A percentile compares a stretch with the other conserved stretches of the same genome.
These are phyloP conservation scores for Spondyliosoma cantharus DNA, from an alignment of 2,797 vertebrate species.

Conservation along the genomic window DNA sequence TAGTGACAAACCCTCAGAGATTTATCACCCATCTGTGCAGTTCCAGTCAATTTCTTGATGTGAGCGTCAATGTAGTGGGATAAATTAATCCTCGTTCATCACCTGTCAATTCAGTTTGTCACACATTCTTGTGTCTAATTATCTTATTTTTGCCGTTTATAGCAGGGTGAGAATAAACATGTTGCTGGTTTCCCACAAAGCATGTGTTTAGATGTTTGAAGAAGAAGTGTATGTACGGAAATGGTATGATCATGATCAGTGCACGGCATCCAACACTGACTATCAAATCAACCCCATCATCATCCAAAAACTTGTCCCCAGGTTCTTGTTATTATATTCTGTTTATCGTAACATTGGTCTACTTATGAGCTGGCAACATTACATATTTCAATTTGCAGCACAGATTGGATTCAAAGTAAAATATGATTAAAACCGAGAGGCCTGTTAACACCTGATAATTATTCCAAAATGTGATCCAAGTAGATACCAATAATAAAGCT, in stretches of 20 bases:
- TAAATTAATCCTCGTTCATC: too few relatives aligned
- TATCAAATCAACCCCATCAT: constrained; percentile 9
- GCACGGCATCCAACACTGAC: background rate
- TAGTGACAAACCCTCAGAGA: too few relatives aligned
- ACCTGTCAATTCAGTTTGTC: background rate
- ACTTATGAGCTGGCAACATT: background rate
- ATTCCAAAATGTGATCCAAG: constrained; percentile 3
- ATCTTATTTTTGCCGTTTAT: background rate
- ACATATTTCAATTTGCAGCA: constrained; percentile 1
- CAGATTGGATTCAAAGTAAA: background rate
- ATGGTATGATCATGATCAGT: background rate
- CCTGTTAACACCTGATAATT: background rate
- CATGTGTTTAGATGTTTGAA: background rate
- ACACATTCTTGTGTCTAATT: background rate
- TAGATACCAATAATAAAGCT: background rate
- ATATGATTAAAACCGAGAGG: background rate
- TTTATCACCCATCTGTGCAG: too few relatives aligned
- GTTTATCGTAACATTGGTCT: background rate
- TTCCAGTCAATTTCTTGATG: too few relatives aligned
- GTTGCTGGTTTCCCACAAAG: background rate
- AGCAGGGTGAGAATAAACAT: background rate
- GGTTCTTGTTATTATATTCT: background rate
- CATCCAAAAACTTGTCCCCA: background rate
- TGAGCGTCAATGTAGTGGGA: too few relatives aligned
- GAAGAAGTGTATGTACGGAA: background rate